Conservation (phyloP, 2,888 invertebrate species). For the Ophioninae sp. region DNA sequence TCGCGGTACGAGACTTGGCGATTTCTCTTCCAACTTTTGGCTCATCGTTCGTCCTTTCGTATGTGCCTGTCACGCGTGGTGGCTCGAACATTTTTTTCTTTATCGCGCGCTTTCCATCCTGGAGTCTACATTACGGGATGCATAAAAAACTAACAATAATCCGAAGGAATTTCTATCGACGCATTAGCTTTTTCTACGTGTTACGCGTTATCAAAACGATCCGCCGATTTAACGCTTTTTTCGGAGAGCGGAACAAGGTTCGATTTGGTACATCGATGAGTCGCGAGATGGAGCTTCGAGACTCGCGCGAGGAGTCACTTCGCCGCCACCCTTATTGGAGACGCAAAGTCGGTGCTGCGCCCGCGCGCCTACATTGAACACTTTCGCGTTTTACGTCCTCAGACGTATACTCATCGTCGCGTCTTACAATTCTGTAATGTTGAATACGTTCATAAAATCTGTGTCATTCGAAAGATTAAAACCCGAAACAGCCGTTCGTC, state of each 20-base stretch:
- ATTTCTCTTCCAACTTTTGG: conserved; percentile 58
- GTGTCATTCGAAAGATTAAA: conserved; percentile 61
- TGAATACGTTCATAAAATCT: conserved; percentile 45
- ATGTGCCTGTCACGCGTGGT: conserved; percentile 31
- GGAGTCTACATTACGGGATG: conserved; percentile 1
- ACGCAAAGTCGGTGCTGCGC: conserved; percentile 60
- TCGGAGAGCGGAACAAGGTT: neutral
- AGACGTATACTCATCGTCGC: conserved; percentile 52
- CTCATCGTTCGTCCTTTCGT: conserved; percentile 29
- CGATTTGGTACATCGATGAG: neutral
- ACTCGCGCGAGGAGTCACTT: conserved; percentile 4
- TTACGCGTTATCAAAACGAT: neutral
- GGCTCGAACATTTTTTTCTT: conserved; percentile 51
- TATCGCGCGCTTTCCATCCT: conserved; percentile 12
- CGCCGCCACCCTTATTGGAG: neutral
- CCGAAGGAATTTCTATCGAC: neutral
- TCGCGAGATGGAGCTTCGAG: conserved; percentile 11
- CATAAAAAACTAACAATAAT: neutral
- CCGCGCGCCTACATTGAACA: conserved; percentile 27
- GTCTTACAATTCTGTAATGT: conserved; percentile 51
- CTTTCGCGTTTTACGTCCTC: conserved; percentile 24
- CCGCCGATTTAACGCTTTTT: neutral
- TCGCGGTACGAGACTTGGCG: conserved; percentile 63
- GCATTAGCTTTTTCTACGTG: conserved; percentile 3
- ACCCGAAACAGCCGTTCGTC: neutral